These are phyloP conservation scores for Hiodon alosoides DNA, from an alignment of 2,113 vertebrate species.

Conservation along the genomic window DNA sequence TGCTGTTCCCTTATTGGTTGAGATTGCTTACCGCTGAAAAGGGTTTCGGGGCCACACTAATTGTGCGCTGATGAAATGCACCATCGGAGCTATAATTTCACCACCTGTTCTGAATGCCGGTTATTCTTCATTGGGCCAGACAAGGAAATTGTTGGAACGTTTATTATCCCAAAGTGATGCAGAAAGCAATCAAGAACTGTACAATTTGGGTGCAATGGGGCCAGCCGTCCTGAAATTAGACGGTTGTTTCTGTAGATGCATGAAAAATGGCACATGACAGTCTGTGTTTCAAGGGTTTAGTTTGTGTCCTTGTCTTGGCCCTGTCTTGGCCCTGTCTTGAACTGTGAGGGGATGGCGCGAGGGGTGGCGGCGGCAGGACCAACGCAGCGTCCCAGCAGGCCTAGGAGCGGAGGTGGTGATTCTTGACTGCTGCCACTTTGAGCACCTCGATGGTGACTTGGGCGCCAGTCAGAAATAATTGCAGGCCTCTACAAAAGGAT, in stretches of 20 bases:
- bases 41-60: conserved; percentile 20
- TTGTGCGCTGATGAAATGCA: conserved; percentile 25
- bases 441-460: neutral
- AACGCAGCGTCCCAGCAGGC: too few species aligned
- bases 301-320: too few species aligned
- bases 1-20: conserved; percentile 50
- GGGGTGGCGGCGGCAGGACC: too few species aligned
- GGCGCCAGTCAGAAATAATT: conserved; percentile 7
- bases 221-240: too few species aligned
- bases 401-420: too few species aligned
- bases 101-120: conserved; percentile 22
- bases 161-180: conserved; percentile 28
- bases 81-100: conserved; percentile 22
- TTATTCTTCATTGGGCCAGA: conserved; percentile 24
- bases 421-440: neutral
- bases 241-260: too few species aligned
- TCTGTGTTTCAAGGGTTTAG: too few species aligned
- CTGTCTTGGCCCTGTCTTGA: too few species aligned
- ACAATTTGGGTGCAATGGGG: too few species aligned
- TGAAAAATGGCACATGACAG: too few species aligned
- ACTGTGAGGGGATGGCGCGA: too few species aligned
- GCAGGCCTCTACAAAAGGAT: conserved; percentile 2
- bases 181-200: neutral
- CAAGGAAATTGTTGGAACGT: conserved; percentile 26
- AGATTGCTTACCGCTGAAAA: conserved; percentile 28